Evolutionary conservation across 1,140 invertebrate species (phyloP).

Genomic region (Brachionus manjavacas): DNA sequence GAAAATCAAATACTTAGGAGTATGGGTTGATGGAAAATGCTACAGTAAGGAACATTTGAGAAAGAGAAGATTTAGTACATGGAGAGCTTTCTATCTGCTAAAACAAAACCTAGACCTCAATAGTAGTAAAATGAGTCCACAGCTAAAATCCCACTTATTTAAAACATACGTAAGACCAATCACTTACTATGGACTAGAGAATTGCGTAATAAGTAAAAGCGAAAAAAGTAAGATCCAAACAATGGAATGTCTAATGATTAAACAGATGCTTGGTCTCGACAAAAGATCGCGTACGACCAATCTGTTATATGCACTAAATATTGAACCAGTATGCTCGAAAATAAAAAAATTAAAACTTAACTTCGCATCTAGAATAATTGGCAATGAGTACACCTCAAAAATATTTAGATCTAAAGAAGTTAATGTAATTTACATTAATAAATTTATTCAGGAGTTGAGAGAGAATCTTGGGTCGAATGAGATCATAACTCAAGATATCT

Average conservation of each 20-base stretch:
- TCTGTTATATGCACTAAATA: conserved; percentile 1
- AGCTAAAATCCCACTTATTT: not conserved
- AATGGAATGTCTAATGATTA: conserved; percentile 1
- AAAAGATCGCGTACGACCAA: conserved; percentile 14
- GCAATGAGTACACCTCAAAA: not conserved
- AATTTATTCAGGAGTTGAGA: not conserved
- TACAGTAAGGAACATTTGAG: not conserved
- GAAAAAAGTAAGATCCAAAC: not conserved
- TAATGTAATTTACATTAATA: not conserved
- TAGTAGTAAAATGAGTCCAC: not conserved
- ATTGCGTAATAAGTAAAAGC: not conserved
- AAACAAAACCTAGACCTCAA: not conserved
- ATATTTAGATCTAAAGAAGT: not conserved
- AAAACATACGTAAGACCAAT: conserved; percentile 21
- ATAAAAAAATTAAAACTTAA: not conserved
- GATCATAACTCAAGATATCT: not conserved
- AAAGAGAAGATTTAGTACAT: not conserved
- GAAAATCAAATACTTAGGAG: not conserved
- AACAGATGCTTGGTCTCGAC: not conserved
- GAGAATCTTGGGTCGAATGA: not conserved
- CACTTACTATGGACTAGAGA: not conserved
- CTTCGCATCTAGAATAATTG: not conserved
- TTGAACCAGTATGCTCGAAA: not conserved
- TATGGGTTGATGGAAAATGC: not conserved
- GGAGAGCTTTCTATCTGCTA: conserved; percentile 6